These are phyloP conservation scores for Monochamus alternatus DNA, from an alignment of 2,888 invertebrate species.

Conservation along the genomic window DNA sequence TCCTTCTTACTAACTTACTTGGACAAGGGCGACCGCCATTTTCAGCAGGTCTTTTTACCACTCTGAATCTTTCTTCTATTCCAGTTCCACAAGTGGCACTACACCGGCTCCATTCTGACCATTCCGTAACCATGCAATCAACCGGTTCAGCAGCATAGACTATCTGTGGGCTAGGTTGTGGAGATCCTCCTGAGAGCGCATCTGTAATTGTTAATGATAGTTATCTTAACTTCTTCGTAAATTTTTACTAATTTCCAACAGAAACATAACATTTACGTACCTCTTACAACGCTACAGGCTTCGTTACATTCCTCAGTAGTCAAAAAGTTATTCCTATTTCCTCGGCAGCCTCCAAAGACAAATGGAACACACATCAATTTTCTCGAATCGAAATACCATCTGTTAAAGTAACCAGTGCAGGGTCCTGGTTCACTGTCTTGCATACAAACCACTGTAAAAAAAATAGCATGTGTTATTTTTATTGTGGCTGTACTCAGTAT, in stretches of 20 bases:
- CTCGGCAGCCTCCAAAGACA: constrained; percentile 91
- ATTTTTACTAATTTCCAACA: too few species aligned
- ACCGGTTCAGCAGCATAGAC: constrained; percentile 55
- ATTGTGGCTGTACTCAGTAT: constrained; percentile 21
- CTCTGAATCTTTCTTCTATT: constrained; percentile 77
- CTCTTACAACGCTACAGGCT: constrained; percentile 79
- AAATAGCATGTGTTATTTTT: constrained; percentile 20
- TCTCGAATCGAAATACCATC: constrained; percentile 88
- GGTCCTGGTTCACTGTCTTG: constrained; percentile 86
- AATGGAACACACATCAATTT: constrained; percentile 89
- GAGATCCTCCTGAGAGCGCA: constrained; percentile 55
- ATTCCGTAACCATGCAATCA: constrained; percentile 83
- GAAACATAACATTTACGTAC: constrained; percentile 63
- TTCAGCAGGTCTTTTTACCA: constrained; percentile 76
- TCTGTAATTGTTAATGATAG: constrained; percentile 50
- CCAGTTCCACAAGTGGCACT: constrained; percentile 87
- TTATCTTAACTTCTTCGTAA: background rate
- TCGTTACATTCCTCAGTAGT: constrained; percentile 83
- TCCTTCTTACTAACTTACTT: constrained; percentile 74
- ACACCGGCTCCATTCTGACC: constrained; percentile 90
- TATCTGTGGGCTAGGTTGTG: constrained; percentile 28
- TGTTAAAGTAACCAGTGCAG: constrained; percentile 88
- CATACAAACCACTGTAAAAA: constrained; percentile 84
- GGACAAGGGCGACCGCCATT: constrained; percentile 81
- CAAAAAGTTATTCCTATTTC: constrained; percentile 93